These are phyloP conservation scores for Cyclopterus lumpus DNA, from an alignment of 2,797 vertebrate genomes.

Conservation along the genomic window DNA sequence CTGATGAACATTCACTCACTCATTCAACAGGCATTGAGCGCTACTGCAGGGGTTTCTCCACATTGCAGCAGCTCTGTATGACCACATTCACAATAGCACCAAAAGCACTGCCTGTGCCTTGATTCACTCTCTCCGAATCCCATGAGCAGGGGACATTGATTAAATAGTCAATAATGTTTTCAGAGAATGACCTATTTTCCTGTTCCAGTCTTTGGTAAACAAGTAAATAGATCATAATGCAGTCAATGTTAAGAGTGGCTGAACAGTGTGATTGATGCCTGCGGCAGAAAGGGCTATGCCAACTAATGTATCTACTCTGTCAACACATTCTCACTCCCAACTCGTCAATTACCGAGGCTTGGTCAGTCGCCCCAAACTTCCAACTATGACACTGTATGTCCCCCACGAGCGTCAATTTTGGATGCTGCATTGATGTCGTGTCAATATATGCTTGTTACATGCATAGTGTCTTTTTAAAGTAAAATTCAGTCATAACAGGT, in stretches of 20 bases:
- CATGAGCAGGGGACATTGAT: slow-evolving; percentile 45
- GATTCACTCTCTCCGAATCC: slow-evolving; percentile 23
- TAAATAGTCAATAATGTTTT: slow-evolving; percentile 54
- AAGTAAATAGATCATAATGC: slow-evolving; percentile 36
- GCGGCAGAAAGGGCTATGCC: background rate
- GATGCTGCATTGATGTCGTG: background rate
- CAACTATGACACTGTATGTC: background rate
- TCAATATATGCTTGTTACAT: background rate
- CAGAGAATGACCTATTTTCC: slow-evolving; percentile 48
- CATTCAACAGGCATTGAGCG: slow-evolving; percentile 65
- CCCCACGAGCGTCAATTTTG: background rate
- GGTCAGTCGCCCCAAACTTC: background rate
- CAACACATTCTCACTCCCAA: background rate
- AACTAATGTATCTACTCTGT: slow-evolving; percentile 8
- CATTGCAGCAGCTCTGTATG: slow-evolving; percentile 16
- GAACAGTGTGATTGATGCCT: slow-evolving; percentile 19
- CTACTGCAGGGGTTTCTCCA: slow-evolving; percentile 37
- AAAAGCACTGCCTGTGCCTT: slow-evolving; percentile 17
- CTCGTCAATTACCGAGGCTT: background rate
- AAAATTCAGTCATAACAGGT: background rate
- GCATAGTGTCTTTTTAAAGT: background rate
- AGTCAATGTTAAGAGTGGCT: slow-evolving; percentile 6
- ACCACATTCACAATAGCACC: slow-evolving; percentile 27
- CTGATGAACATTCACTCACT: slow-evolving; percentile 63
- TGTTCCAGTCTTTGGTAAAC: background rate